These are phyloP conservation scores for Hemitrygon akajei DNA, from an alignment of 2,797 vertebrate genomes.

Conservation along the genomic window DNA sequence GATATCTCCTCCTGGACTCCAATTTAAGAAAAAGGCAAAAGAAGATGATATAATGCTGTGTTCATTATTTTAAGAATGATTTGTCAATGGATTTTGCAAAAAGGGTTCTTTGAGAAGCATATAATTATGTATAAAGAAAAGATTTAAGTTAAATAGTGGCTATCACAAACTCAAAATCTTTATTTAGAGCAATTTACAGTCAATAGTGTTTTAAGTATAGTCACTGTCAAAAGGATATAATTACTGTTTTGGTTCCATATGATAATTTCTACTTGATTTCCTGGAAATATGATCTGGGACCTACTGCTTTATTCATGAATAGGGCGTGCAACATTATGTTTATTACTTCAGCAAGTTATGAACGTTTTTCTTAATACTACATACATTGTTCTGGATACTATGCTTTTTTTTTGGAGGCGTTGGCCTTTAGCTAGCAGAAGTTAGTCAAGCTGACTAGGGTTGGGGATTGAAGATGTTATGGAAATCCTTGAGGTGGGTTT, in stretches of 20 bases:
- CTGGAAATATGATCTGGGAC: not conserved
- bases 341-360: not conserved
- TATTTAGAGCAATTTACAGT: not conserved
- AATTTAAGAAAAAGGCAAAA: not conserved
- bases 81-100: not conserved
- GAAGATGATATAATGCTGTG: not conserved
- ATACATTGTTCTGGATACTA: not conserved
- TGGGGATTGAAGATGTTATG: no score
- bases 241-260: not conserved
- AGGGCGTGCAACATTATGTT: not conserved
- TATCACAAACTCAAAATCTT: not conserved
- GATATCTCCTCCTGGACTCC: not conserved
- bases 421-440: not conserved
- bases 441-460: not conserved
- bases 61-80: not conserved
- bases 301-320: not conserved
- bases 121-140: not conserved
- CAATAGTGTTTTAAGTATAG: not conserved
- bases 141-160: not conserved
- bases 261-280: not conserved
- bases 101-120: not conserved
- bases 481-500: not conserved
- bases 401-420: not conserved
- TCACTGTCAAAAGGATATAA: not conserved
- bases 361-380: not conserved